Evolutionary conservation across 2,888 invertebrate genomes (phyloP), one percentile per base, ranked within the genome.

Genomic region (Eupelmus urozonus): DNA sequence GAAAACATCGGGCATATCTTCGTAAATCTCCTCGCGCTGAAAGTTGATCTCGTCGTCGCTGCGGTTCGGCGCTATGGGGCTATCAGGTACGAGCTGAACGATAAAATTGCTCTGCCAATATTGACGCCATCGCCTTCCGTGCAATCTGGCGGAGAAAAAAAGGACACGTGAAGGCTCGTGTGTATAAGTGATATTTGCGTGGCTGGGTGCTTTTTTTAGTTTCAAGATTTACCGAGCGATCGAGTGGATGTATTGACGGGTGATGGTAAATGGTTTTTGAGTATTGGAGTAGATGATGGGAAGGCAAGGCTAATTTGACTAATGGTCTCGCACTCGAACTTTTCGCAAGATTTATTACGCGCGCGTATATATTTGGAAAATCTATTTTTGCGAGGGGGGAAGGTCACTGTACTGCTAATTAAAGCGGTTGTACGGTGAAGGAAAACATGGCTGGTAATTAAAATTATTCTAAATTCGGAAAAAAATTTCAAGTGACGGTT

Each of bases 61-160:
- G 40, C 34, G 71, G 7, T 40, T 49, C 0, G 23, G 13, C 0
- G 13, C 34, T 9, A 66, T 53, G 0, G 72, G 81, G 53, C 27
- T 82, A 40, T 85, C 83, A 1, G 88, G 88, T 40, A 88, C 55
- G 23, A 89, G 83, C 59, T 86, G 84, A 18, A 89, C 83, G 55
- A 88, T 87, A 77, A 87, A 89, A 79, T 89, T 89, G 71, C 84
- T 86, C 40, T 88, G 83, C 89, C 89, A 89, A 66, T 87, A 88
- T 69, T 88, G 84, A 13, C 86, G 86, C 89, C 89, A 89, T 34
- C 88, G 85, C 81, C 88, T 84, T 0, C 88, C 85, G 80, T 89
- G 89, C 51, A 89, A 81, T 81, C 89, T 89, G 75, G 0, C 13
- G 1, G 11, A 18, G 27, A n/a, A 51, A 16, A 42, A 51, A 11